Conservation (phyloP, 2,888 invertebrate species). For the Agriopis leucophaearia region DNA sequence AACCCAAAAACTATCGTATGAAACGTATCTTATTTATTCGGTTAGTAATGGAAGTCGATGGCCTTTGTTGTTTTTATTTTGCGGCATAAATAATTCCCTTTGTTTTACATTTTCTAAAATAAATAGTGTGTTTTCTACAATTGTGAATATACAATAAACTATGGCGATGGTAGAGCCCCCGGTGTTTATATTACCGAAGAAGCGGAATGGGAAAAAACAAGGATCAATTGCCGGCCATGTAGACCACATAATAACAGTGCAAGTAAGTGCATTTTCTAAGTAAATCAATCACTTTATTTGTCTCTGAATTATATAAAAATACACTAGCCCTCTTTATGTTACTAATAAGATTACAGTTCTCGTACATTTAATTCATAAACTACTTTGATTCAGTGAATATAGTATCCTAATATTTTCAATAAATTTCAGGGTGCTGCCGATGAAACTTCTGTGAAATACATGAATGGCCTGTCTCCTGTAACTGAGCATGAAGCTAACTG, state of each 20-base stretch:
- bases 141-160: constrained; percentile 2
- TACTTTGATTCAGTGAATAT: background rate
- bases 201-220: constrained; percentile 85
- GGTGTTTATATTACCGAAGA: constrained; percentile 87
- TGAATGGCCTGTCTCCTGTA: constrained; percentile 78
- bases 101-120: constrained; percentile 26
- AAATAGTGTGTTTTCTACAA: constrained; percentile 18
- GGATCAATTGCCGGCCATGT: constrained; percentile 85
- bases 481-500: constrained; percentile 75
- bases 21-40: constrained; percentile 25
- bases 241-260: constrained; percentile 88
- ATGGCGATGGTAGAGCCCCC: constrained; percentile 83
- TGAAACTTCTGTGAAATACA: constrained; percentile 77
- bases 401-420: background rate
- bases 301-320: background rate
- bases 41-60: constrained; percentile 20
- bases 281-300: constrained; percentile 14
- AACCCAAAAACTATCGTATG: background rate
- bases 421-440: constrained; percentile 71
- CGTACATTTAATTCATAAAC: background rate
- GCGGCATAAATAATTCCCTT: constrained; percentile 15
- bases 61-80: constrained; percentile 46
- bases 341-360: background rate
- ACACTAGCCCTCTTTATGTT: background rate
- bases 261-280: constrained; percentile 67